Percentiles rank a stretch among this genome's conserved stretches.
Conservation (phyloP, 2,888 invertebrate genomes). For the Pimpla rufipes region DNA sequence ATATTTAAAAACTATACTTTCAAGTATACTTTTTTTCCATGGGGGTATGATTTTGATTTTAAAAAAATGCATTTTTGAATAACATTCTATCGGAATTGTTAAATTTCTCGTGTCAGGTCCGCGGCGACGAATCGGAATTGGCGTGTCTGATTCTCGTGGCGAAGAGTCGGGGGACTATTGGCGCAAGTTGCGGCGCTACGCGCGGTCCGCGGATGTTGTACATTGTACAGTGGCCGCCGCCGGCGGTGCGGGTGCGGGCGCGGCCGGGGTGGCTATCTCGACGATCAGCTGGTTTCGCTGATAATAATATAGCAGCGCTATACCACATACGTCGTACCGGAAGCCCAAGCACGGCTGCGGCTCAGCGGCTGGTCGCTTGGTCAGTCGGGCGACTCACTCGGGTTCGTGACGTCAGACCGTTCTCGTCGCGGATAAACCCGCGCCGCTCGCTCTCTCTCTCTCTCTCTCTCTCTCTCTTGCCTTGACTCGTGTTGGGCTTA, state of each 20-base stretch:
- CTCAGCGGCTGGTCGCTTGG: slow-evolving; percentile 60
- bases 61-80: too few relatives aligned
- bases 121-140: slow-evolving; percentile 39
- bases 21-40: too few relatives aligned
- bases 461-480: slow-evolving; percentile 39
- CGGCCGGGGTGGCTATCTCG: background rate
- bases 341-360: slow-evolving; percentile 45
- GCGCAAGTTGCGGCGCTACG: background rate
- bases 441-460: slow-evolving; percentile 37
- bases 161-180: background rate
- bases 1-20: too few relatives aligned
- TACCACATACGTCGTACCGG: slow-evolving; percentile 43
- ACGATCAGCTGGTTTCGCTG: slow-evolving; percentile 38
- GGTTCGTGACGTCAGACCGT: slow-evolving; percentile 67
- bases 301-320: slow-evolving; percentile 22
- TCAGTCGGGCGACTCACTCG: slow-evolving; percentile 64
- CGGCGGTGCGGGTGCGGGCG: too few relatives aligned
- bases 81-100: slow-evolving; percentile 60
- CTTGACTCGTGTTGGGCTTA: too few relatives aligned
- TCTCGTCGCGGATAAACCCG: slow-evolving; percentile 54
- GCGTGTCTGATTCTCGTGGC: slow-evolving; percentile 51
- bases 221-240: too few relatives aligned
- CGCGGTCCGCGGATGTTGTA: slow-evolving; percentile 3
- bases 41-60: too few relatives aligned
- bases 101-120: slow-evolving; percentile 56